Conservation (phyloP, 1,140 invertebrate species). For the Aphelenchoides avenae region DNA sequence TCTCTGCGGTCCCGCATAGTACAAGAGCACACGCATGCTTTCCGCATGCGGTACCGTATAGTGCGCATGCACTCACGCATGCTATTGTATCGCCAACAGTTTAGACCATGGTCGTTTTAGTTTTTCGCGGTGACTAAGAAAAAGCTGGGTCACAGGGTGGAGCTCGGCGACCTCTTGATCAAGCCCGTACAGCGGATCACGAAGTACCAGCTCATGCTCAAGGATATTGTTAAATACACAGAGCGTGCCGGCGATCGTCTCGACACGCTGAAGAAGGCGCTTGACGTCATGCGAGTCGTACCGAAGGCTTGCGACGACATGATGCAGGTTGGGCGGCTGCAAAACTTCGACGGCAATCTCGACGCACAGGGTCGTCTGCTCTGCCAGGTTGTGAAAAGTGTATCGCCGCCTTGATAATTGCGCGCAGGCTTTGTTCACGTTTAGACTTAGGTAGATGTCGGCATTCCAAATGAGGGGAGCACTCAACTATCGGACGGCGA, state of each 20-base stretch:
- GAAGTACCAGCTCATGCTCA: conserved; percentile 90
- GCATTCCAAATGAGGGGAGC: too few species aligned
- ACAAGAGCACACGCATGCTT: too few species aligned
- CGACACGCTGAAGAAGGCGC: conserved; percentile 72
- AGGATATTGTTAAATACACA: conserved; percentile 67
- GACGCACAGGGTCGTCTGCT: conserved; percentile 92
- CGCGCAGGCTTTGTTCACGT: too few species aligned
- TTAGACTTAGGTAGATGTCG: too few species aligned
- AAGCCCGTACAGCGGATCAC: conserved; percentile 97
- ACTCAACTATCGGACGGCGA: too few species aligned
- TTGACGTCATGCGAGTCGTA: conserved; percentile 74
- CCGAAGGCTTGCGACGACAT: conserved; percentile 96
- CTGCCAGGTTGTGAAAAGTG: conserved; percentile 71
- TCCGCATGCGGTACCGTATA: too few species aligned
- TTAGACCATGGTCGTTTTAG: conserved; percentile 22
- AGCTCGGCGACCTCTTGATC: conserved; percentile 88
- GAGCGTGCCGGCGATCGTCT: conserved; percentile 67
- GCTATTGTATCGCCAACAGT: too few species aligned
- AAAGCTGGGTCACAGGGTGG: conserved; percentile 86
- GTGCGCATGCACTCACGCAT: too few species aligned
- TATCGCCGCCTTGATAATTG: too few species aligned
- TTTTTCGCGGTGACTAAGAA: conserved; percentile 74
- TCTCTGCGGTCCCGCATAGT: background rate
- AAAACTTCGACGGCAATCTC: conserved; percentile 96
- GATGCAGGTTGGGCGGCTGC: conserved; percentile 94